Evolutionary conservation across 2,888 invertebrate genomes (phyloP).

Genomic region (Coelopa pilipes): DNA sequence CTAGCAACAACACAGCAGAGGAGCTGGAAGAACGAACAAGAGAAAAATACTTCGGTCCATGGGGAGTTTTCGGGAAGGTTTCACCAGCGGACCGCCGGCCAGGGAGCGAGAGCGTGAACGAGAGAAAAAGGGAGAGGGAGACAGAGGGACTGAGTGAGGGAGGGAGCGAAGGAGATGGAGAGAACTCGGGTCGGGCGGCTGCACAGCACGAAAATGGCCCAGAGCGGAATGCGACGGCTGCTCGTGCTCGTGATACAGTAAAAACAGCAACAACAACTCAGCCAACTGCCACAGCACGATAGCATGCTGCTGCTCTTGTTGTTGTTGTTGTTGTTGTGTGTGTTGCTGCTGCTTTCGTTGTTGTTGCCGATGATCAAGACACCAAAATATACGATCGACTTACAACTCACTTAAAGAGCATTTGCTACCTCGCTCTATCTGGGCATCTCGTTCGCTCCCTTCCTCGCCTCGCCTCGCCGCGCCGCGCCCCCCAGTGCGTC

Average conservation of each 20-base stretch:
- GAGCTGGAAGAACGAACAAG: background rate
- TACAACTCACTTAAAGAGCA: no score
- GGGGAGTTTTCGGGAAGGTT: slow-evolving; percentile 45
- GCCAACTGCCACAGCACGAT: background rate
- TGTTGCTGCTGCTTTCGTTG: no score
- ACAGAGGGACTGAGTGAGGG: background rate
- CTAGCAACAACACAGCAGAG: slow-evolving; percentile 7
- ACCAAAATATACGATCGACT: background rate
- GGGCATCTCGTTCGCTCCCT: no score
- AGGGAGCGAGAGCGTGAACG: background rate
- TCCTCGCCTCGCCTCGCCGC: no score
- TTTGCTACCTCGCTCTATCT: no score
- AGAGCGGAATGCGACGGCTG: background rate
- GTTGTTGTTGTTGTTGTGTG: background rate
- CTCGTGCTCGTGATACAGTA: background rate
- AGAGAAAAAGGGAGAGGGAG: background rate
- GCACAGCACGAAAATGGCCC: slow-evolving; percentile 20
- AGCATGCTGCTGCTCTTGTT: no score
- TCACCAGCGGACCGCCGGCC: slow-evolving; percentile 29
- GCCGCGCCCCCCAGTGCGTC: no score
- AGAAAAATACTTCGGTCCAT: slow-evolving; percentile 31
- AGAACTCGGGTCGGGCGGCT: background rate
- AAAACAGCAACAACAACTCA: slow-evolving; percentile 22
- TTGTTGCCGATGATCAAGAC: slow-evolving; percentile 6
- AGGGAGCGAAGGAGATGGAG: no score